Conservation (phyloP, 2,888 invertebrate species). For the Cancer borealis region DNA sequence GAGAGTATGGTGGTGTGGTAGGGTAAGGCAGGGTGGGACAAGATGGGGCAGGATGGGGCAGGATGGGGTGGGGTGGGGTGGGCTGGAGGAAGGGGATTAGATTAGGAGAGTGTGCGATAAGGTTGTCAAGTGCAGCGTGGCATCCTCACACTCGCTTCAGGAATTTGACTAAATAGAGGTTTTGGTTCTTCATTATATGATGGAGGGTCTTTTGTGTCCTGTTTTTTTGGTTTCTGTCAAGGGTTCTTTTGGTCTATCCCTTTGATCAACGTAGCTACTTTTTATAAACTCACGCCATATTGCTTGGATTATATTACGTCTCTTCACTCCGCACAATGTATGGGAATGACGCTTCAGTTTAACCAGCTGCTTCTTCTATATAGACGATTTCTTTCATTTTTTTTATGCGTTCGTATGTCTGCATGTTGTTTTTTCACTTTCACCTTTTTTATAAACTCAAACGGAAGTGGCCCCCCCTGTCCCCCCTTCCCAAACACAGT, state of each 20-base stretch:
- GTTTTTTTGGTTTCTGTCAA: not conserved
- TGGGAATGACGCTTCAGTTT: not conserved
- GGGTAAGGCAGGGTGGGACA: not conserved
- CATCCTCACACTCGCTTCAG: conserved; percentile 16
- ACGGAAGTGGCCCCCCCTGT: not conserved
- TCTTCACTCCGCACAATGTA: not conserved
- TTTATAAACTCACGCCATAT: not conserved
- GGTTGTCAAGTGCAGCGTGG: conserved; percentile 18
- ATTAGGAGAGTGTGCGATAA: conserved; percentile 17
- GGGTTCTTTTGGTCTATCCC: not conserved
- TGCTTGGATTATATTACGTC: not conserved
- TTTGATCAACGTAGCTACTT: not conserved
- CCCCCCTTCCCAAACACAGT: not conserved
- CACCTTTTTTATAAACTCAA: not conserved
- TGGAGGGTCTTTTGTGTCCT: not conserved
- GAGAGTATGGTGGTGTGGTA: not conserved
- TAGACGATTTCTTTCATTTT: not conserved
- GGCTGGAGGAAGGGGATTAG: conserved; percentile 31
- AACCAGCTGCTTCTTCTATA: not conserved
- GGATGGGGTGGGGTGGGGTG: not conserved
- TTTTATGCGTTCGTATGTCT: not conserved
- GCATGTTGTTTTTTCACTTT: not conserved
- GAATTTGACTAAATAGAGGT: conserved; percentile 5
- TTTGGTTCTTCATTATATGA: not conserved
- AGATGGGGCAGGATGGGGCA: not conserved